phyloP scores from a whole-genome alignment of 2,888 invertebrate species.

The Elmis aenea region DNA sequence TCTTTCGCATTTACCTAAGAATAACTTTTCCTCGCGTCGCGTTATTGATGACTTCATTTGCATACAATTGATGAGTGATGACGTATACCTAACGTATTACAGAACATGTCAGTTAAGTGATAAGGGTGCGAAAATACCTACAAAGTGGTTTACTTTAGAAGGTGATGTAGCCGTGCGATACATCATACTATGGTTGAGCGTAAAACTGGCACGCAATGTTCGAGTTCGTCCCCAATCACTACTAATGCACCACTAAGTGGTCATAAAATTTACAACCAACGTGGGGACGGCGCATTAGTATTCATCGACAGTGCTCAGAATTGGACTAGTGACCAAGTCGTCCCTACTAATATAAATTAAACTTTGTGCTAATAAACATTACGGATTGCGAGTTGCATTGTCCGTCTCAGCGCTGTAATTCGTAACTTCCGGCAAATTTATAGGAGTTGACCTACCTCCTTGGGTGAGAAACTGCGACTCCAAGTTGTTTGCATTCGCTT shows the following conservation, averaged over 20 bases:
- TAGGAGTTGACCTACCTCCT: conserved; percentile 36
- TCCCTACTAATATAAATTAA: conserved; percentile 40
- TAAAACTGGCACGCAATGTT: conserved; percentile 15
- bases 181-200: conserved; percentile 15
- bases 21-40: background rate
- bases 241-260: conserved; percentile 45
- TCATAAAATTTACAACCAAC: conserved; percentile 40
- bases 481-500: conserved; percentile 30
- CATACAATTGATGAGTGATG: conserved; percentile 31
- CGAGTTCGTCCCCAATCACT: conserved; percentile 34
- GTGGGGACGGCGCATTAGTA: conserved; percentile 36
- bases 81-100: conserved; percentile 26
- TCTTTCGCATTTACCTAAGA: too few species aligned
- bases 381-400: conserved; percentile 16
- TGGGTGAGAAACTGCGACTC: conserved; percentile 41
- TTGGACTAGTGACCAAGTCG: conserved; percentile 31
- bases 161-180: conserved; percentile 13
- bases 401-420: conserved; percentile 23
- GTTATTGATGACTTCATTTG: too few species aligned
- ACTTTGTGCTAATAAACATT: conserved; percentile 39
- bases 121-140: conserved; percentile 23
- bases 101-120: conserved; percentile 21
- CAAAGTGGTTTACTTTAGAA: conserved; percentile 20
- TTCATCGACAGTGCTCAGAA: conserved; percentile 38
- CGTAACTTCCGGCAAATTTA: conserved; percentile 27